phyloP scores from a whole-genome alignment of 2,888 invertebrate genomes.

The Lasioglossum oenotherae region DNA sequence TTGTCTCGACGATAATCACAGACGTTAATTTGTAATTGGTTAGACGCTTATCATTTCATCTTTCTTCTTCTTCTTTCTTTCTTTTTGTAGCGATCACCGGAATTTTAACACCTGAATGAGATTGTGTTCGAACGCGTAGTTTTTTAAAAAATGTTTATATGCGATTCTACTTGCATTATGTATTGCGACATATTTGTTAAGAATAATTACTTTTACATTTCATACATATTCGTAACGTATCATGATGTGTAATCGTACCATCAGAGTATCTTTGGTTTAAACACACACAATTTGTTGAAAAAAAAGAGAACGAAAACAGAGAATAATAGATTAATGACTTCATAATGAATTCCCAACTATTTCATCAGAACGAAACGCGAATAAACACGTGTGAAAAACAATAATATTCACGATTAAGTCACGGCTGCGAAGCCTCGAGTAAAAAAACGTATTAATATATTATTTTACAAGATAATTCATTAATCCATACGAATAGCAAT shows the following conservation, averaged over 20 bases:
- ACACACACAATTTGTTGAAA: constrained; percentile 69
- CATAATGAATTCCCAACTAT: constrained; percentile 25
- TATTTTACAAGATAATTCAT: constrained; percentile 65
- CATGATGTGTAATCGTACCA: constrained; percentile 76
- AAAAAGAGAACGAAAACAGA: constrained; percentile 9
- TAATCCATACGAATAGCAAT: constrained; percentile 60
- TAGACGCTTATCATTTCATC: constrained; percentile 28
- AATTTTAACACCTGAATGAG: constrained; percentile 48
- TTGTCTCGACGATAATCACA: constrained; percentile 63
- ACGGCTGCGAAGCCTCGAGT: constrained; percentile 26
- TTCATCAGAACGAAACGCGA: constrained; percentile 4
- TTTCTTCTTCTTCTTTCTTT: too few species aligned
- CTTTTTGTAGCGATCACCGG: constrained; percentile 30
- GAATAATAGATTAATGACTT: constrained; percentile 28
- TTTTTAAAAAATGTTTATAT: constrained; percentile 46
- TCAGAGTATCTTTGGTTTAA: constrained; percentile 81
- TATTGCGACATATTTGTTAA: constrained; percentile 64
- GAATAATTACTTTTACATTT: constrained; percentile 78
- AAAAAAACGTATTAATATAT: constrained; percentile 48
- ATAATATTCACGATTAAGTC: constrained; percentile 34
- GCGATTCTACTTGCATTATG: constrained; percentile 53
- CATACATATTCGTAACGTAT: constrained; percentile 75
- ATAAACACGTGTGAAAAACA: constrained; percentile 27
- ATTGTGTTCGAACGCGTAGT: constrained; percentile 45
- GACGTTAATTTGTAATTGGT: constrained; percentile 58